Conservation (phyloP, 2,797 vertebrate genomes). For the Typhlichthys subterraneus region DNA sequence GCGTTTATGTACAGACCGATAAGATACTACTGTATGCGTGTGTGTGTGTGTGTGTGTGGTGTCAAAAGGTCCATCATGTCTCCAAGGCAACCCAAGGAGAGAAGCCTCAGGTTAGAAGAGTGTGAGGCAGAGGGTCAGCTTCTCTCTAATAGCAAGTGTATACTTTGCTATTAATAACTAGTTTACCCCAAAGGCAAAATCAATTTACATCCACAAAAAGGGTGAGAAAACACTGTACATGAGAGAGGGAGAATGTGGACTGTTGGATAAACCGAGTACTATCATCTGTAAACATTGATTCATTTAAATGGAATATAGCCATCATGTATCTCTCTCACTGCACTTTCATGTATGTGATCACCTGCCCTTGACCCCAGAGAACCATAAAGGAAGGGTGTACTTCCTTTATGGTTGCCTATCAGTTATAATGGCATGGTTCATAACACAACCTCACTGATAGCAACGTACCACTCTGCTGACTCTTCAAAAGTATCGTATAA, state of each 20-base stretch:
- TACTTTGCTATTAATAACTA: constrained; percentile 60
- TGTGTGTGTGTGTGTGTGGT: constrained; percentile 15
- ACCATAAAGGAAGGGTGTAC: constrained; percentile 23
- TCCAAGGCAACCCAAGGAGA: constrained; percentile 11
- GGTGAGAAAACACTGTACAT: constrained; percentile 1
- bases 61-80: constrained; percentile 9
- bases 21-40: constrained; percentile 3
- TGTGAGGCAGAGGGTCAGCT: background rate
- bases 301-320: constrained; percentile 18
- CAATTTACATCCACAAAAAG: constrained; percentile 40
- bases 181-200: constrained; percentile 41
- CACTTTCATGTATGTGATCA: constrained; percentile 1
- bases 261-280: no score
- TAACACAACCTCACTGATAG: no score
- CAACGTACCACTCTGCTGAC: no score
- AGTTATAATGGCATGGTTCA: no score
- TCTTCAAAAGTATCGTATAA: no score
- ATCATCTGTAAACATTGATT: no score
- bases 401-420: no score
- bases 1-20: constrained; percentile 9
- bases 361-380: constrained; percentile 45
- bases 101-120: constrained; percentile 32
- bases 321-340: no score
- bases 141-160: background rate
- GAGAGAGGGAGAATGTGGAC: constrained; percentile 9